A percentile compares a stretch with the other conserved stretches of the same genome.
These are phyloP conservation scores for Ellobium chinense DNA, from an alignment of 2,888 invertebrate species.

Conservation along the genomic window DNA sequence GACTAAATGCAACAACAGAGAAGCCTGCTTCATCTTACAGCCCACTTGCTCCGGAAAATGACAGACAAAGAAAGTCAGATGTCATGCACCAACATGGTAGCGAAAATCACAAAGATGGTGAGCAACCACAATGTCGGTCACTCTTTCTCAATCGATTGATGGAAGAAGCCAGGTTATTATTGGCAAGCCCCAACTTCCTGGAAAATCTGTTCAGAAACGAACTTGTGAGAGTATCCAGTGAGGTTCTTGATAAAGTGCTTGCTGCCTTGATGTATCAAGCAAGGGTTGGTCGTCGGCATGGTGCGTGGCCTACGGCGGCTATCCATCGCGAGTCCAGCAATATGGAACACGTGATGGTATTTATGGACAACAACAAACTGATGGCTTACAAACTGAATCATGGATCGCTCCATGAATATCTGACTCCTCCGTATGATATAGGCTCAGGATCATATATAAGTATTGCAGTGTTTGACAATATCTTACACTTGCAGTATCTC, in stretches of 20 bases:
- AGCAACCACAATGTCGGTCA: too few species aligned
- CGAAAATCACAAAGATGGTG: too few species aligned
- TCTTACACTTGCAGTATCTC: too few species aligned
- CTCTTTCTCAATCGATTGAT: too few species aligned
- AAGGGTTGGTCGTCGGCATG: not conserved
- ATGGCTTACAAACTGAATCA: not conserved
- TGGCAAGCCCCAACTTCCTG: not conserved
- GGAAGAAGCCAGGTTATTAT: not conserved
- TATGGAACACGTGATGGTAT: constrained; percentile 2
- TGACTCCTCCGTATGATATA: too few species aligned
- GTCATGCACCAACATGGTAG: not conserved
- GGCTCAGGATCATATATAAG: not conserved
- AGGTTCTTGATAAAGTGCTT: not conserved
- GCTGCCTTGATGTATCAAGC: not conserved
- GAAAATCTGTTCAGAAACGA: not conserved
- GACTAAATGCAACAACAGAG: too few species aligned
- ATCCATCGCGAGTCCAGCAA: not conserved
- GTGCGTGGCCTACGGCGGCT: constrained; percentile 2
- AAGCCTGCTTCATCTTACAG: too few species aligned
- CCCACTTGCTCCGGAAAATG: not conserved
- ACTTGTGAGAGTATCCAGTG: not conserved
- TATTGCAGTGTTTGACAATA: not conserved
- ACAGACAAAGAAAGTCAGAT: not conserved
- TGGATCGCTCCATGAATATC: not conserved
- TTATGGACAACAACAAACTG: not conserved